Base-by-base conservation (phyloP, 2,797 vertebrate species). In the Lepidocolaptes lacrymiger region DNA sequence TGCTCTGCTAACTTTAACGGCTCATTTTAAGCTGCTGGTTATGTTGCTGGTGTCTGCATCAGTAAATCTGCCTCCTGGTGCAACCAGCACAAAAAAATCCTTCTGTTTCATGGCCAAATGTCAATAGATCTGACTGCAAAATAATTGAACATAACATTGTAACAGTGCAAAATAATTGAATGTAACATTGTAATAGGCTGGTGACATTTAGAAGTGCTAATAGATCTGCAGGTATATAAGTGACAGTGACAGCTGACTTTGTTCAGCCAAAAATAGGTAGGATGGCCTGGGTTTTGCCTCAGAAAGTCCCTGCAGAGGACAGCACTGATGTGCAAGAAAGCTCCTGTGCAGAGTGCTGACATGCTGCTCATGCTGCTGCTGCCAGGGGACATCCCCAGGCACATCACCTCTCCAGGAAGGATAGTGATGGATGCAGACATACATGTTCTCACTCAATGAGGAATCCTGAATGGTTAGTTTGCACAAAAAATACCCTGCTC, bases 61-160 rank as follows among this genome's bases (percentile, higher is more conserved):
- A n/a, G 64, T 88, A 76, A 84, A 88, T 85, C 84, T 75, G 74
- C 75, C 68, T 75, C 49, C 56, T 75, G 21, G 49, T 61, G 52
- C 52, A 71, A 32, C 28, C 1, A 1, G 69, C 34, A 61, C 48
- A 63, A 81, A 59, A 18, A 12, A 6, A 9, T 12, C 15, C 41
- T 75, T 69, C 79, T 71, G 44, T 64, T 64, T 88, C 56, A 64
- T 0, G 1, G 51, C 51, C 44, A 39, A 28, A 51, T 16, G 10
- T 80, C 4, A 5, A 62, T 21, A 76, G 85, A 78, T 32, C 55
- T 30, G 61, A 46, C 14, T 28, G 52, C 58, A 66, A 79, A 49
- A 51, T 56, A 84, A 41, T 8, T 75, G 46, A 41, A 55, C 58
- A 59, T 71, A 51, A 66, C 58, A 46, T n/a, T 17, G 23, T 58